phyloP scores from a whole-genome alignment of 1,140 invertebrate genomes.

The Teleogryllus occipitalis region DNA sequence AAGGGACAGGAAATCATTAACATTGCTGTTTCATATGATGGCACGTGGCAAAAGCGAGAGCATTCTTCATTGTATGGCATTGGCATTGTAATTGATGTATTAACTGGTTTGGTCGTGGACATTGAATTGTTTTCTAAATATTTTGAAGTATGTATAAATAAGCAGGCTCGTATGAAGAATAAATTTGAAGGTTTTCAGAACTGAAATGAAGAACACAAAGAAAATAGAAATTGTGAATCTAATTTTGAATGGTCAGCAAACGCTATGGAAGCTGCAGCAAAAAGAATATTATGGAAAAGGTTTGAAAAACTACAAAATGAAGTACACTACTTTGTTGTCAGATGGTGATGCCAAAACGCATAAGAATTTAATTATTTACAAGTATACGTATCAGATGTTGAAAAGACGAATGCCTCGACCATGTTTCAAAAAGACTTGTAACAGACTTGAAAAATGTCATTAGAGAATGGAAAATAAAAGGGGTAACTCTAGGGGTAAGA shows the following conservation, averaged over 20 bases:
- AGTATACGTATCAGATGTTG: conserved; percentile 24
- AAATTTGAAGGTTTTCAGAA: conserved; percentile 19
- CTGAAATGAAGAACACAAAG: conserved; percentile 19
- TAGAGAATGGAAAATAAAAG: conserved; percentile 8
- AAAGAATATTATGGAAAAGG: conserved; percentile 27
- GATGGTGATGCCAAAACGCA: conserved; percentile 29
- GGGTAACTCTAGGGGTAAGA: neutral
- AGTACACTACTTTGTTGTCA: conserved; percentile 27
- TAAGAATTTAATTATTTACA: conserved; percentile 24
- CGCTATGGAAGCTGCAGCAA: conserved; percentile 22
- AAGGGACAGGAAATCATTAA: neutral
- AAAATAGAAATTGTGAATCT: conserved; percentile 17
- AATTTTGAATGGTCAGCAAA: conserved; percentile 25
- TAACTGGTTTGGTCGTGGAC: neutral
- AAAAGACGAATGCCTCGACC: conserved; percentile 30
- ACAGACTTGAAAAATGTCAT: neutral
- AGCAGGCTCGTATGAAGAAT: no score
- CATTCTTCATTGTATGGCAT: neutral
- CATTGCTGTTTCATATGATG: neutral
- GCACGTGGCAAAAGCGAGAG: neutral
- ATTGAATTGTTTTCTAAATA: neutral
- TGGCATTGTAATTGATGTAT: neutral
- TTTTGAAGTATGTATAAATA: no score
- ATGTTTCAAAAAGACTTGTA: conserved; percentile 26
- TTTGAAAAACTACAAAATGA: conserved; percentile 23